A percentile compares a stretch with the other conserved stretches of the same genome.
phyloP scores from a whole-genome alignment of 2,888 invertebrate species.

The Archips xylosteana region DNA sequence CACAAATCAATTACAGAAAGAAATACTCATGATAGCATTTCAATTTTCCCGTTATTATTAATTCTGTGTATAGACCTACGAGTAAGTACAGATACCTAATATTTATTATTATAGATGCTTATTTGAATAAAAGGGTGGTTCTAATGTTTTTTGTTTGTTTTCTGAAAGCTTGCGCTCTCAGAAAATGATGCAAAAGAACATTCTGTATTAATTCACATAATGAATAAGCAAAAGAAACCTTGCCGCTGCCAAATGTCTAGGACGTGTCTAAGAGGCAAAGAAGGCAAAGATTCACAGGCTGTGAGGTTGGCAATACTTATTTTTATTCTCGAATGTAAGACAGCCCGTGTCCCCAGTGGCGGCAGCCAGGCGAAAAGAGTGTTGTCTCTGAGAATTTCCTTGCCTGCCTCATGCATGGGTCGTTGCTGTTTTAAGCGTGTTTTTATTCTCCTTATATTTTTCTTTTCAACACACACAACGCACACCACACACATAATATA shows the following conservation, averaged over 20 bases:
- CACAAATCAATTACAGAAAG: too few relatives aligned
- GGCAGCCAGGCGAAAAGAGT: constrained; percentile 29
- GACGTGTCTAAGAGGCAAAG: constrained; percentile 22
- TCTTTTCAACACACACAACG: neutral
- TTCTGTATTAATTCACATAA: constrained; percentile 5
- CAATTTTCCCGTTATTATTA: too few relatives aligned
- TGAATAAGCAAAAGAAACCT: constrained; percentile 6
- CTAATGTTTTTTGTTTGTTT: neutral
- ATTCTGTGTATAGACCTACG: too few relatives aligned
- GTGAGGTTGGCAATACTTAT: constrained; percentile 24
- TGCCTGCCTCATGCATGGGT: constrained; percentile 7
- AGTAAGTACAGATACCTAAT: too few relatives aligned
- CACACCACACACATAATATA: too few relatives aligned
- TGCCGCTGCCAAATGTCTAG: constrained; percentile 24
- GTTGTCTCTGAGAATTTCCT: constrained; percentile 29
- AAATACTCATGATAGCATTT: too few relatives aligned
- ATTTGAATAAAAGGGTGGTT: too few relatives aligned
- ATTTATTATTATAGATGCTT: too few relatives aligned
- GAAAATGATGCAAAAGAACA: neutral
- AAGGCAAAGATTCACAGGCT: constrained; percentile 8
- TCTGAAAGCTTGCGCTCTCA: neutral
- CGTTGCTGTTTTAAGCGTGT: constrained; percentile 18
- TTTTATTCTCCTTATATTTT: constrained; percentile 5
- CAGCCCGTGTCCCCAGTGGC: constrained; percentile 24
- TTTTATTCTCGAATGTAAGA: constrained; percentile 25